phyloP scores from a whole-genome alignment of 2,797 vertebrate species.

The Taenioides sp. region DNA sequence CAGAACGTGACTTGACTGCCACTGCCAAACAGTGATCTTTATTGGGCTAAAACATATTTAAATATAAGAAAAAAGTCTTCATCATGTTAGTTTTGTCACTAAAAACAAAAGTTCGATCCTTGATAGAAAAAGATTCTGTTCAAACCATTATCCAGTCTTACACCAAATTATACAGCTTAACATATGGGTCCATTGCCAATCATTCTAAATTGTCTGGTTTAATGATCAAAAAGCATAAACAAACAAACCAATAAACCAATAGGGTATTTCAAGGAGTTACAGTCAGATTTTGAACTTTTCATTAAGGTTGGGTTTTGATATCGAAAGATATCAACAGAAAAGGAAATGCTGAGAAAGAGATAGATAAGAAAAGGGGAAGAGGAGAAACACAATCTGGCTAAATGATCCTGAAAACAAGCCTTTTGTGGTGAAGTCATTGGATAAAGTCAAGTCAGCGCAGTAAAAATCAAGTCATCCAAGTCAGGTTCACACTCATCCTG shows the following conservation, averaged over 20 bases:
- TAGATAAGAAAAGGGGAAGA: constrained; percentile 11
- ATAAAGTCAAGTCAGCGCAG: constrained; percentile 46
- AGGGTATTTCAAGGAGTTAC: too few relatives aligned
- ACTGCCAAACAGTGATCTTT: background rate
- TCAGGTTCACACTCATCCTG: constrained; percentile 43
- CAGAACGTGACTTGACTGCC: background rate
- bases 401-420: constrained; percentile 54
- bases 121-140: background rate
- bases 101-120: background rate
- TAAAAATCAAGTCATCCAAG: constrained; percentile 31
- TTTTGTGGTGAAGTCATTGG: constrained; percentile 47
- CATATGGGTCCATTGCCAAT: background rate
- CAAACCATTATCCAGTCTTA: background rate
- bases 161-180: background rate
- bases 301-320: constrained; percentile 13
- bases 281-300: too few relatives aligned
- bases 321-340: constrained; percentile 27
- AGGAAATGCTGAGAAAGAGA: constrained; percentile 11
- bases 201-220: background rate
- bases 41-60: background rate
- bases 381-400: constrained; percentile 41
- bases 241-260: background rate
- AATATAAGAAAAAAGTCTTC: background rate
- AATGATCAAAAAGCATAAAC: background rate
- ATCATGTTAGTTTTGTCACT: background rate